phyloP scores from a whole-genome alignment of 1,140 invertebrate species.

The Nixonia krombeini region DNA sequence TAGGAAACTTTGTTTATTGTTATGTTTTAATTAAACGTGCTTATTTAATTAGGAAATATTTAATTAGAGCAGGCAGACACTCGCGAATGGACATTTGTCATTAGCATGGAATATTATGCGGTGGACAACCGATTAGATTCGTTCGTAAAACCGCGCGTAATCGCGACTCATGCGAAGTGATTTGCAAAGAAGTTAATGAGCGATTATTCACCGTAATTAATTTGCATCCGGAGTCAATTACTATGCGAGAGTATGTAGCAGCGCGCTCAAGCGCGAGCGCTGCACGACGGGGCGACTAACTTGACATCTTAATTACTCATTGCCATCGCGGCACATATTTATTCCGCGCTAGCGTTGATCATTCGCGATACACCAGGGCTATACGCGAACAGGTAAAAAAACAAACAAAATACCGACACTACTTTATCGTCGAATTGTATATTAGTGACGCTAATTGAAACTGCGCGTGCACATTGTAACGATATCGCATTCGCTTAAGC shows the following conservation, averaged over 20 bases:
- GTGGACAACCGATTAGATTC: too few relatives aligned
- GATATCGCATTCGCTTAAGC: too few relatives aligned
- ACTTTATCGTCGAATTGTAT: too few relatives aligned
- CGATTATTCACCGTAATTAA: conserved; percentile 37
- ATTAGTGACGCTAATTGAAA: too few relatives aligned
- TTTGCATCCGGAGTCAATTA: conserved; percentile 29
- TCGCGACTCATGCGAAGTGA: conserved; percentile 6
- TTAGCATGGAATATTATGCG: too few relatives aligned
- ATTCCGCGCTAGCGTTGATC: conserved; percentile 23
- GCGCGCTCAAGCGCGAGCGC: conserved; percentile 21
- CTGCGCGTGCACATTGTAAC: too few relatives aligned
- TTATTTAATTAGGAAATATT: too few relatives aligned
- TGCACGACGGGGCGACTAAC: conserved; percentile 19
- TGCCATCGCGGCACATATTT: conserved; percentile 6
- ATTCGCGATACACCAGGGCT: conserved; percentile 18
- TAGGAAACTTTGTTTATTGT: too few relatives aligned
- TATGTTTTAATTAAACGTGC: too few relatives aligned
- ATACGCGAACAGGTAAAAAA: conserved; percentile 25
- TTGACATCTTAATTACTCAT: conserved; percentile 46
- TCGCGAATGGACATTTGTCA: too few relatives aligned
- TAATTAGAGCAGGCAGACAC: too few relatives aligned
- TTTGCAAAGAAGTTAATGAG: conserved; percentile 38
- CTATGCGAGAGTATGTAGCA: conserved; percentile 23
- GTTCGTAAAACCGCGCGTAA: too few relatives aligned
- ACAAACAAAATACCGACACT: neutral